Conservation (phyloP, 2,888 invertebrate species). For the Caenorhabditis sp. region DNA sequence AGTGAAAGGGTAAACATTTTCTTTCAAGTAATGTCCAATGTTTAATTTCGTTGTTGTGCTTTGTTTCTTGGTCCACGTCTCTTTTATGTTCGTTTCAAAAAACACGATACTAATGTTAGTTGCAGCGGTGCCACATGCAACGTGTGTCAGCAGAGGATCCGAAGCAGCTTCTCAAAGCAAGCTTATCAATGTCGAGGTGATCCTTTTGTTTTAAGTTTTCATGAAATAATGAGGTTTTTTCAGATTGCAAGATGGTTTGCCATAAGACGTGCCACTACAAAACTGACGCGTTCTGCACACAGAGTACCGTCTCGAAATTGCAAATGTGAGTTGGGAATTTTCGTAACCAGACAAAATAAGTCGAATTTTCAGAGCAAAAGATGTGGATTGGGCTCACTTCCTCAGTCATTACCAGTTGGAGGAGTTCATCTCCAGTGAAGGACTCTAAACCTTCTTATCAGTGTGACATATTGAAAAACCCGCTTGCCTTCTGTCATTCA, state of each 20-base stretch:
- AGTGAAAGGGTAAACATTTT: constrained; percentile 77
- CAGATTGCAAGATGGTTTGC: constrained; percentile 83
- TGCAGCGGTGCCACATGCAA: constrained; percentile 81
- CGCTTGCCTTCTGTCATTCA: constrained; percentile 53
- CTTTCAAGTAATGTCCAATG: constrained; percentile 1
- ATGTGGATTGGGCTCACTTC: constrained; percentile 82
- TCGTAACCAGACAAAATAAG: background rate
- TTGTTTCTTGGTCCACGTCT: constrained; percentile 14
- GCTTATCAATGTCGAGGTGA: constrained; percentile 83
- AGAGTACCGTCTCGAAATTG: constrained; percentile 75
- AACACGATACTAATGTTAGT: constrained; percentile 67
- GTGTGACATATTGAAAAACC: background rate
- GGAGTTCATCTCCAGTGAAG: constrained; percentile 80
- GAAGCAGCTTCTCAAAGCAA: constrained; percentile 82
- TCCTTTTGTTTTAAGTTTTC: background rate
- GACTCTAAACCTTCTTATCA: constrained; percentile 65
- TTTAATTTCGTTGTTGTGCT: background rate
- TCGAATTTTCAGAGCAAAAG: constrained; percentile 73
- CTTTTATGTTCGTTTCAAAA: constrained; percentile 37
- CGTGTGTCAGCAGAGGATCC: constrained; percentile 80
- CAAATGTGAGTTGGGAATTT: constrained; percentile 71
- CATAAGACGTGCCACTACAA: constrained; percentile 83
- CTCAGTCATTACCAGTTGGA: constrained; percentile 78
- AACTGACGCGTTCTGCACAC: constrained; percentile 78
- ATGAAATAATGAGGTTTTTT: constrained; percentile 29